A percentile compares a stretch with the other conserved stretches of the same genome.
Conservation (phyloP, 2,797 vertebrate genomes). For the Sebastes flavidus region DNA sequence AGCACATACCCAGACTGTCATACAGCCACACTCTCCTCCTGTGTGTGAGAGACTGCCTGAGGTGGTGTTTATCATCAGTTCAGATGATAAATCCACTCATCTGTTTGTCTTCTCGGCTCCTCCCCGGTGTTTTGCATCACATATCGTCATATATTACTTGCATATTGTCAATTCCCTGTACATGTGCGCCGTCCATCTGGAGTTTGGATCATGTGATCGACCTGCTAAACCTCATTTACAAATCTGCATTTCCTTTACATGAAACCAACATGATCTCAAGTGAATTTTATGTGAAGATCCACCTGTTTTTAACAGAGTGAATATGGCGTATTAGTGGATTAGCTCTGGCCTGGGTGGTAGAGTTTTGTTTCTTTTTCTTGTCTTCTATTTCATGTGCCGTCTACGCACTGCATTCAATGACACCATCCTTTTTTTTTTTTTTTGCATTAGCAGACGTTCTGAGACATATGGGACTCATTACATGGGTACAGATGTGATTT, state of each 20-base stretch:
- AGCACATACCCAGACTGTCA: conserved; percentile 10
- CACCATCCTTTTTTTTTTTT: too few relatives aligned
- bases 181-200: neutral
- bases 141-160: neutral
- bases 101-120: neutral
- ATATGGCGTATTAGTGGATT: neutral
- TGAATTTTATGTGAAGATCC: neutral
- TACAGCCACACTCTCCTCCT: neutral
- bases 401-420: neutral
- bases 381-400: neutral
- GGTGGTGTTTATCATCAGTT: conserved; percentile 3
- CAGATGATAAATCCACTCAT: conserved; percentile 21
- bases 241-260: neutral
- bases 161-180: conserved; percentile 8
- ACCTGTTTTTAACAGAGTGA: neutral
- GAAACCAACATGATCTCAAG: neutral
- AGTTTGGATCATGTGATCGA: neutral
- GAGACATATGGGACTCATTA: too few relatives aligned
- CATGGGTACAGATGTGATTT: too few relatives aligned
- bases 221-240: neutral
- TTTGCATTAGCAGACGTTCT: neutral
- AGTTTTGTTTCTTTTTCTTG: neutral
- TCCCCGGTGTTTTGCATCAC: conserved; percentile 2
- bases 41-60: neutral
- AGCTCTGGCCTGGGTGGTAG: neutral